These are phyloP conservation scores for Phoronis australis DNA, from an alignment of 2,888 invertebrate genomes.

Conservation along the genomic window DNA sequence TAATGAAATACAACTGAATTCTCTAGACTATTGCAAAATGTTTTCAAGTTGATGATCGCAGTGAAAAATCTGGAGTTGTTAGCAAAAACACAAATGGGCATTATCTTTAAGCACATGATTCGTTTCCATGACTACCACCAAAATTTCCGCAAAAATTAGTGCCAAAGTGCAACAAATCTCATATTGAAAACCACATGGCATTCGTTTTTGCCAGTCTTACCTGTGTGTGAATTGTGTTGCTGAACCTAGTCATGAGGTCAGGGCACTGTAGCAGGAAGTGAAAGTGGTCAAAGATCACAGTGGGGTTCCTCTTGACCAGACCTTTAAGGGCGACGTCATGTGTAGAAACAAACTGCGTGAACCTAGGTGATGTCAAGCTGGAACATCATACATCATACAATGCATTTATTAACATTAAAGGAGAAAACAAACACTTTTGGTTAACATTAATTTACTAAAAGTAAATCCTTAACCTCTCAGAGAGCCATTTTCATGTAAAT, in stretches of 20 bases:
- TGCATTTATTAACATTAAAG: background rate
- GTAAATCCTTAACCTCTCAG: no score
- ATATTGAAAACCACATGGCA: background rate
- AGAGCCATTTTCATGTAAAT: no score
- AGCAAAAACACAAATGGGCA: no score
- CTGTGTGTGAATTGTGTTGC: slow-evolving; percentile 37
- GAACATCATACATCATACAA: slow-evolving; percentile 4
- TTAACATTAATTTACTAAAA: background rate
- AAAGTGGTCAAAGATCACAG: slow-evolving; percentile 46
- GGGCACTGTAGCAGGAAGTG: slow-evolving; percentile 45
- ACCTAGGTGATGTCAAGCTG: slow-evolving; percentile 33
- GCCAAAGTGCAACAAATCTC: background rate
- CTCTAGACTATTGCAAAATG: no score
- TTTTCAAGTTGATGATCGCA: no score
- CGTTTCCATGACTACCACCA: no score
- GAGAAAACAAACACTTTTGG: background rate
- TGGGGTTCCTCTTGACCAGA: slow-evolving; percentile 40
- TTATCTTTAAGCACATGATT: no score
- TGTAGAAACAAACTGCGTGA: slow-evolving; percentile 39
- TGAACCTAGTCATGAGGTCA: slow-evolving; percentile 39
- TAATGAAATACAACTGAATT: no score
- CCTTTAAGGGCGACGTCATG: slow-evolving; percentile 33
- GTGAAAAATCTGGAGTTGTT: no score
- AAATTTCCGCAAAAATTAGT: no score
- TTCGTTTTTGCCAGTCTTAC: slow-evolving; percentile 14